Evolutionary conservation across 2,797 vertebrate genomes (phyloP).

Genomic region (Pteronotus mesoamericanus): DNA sequence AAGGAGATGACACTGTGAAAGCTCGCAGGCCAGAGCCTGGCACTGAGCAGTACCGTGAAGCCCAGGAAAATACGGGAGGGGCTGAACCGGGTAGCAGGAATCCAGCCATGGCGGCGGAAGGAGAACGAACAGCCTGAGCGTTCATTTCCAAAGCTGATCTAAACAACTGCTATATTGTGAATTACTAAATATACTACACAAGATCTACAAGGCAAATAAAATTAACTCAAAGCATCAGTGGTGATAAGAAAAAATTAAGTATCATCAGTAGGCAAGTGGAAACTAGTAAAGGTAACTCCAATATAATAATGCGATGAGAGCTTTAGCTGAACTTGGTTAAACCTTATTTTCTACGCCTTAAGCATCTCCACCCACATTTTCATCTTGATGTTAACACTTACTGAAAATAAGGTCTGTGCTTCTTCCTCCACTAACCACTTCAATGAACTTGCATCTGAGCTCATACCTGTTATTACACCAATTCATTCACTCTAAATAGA

Average conservation of each 20-base stretch:
- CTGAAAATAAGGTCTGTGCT: not conserved
- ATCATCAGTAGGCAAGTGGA: not conserved
- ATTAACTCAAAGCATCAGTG: not conserved
- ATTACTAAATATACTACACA: not conserved
- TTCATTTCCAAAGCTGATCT: not conserved
- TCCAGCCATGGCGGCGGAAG: not conserved
- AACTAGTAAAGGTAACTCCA: not conserved
- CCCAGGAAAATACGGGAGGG: not conserved
- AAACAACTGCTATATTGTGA: not conserved
- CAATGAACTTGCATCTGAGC: not conserved
- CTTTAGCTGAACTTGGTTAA: not conserved
- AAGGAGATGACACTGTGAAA: not conserved
- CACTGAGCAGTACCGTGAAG: not conserved
- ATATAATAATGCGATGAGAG: not conserved
- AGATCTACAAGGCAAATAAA: not conserved
- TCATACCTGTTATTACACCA: not conserved
- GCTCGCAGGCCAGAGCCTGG: not conserved
- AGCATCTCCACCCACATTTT: not conserved
- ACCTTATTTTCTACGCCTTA: not conserved
- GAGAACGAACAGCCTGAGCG: not conserved
- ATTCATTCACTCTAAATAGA: not conserved
- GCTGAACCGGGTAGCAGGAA: not conserved
- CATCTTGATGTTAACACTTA: not conserved
- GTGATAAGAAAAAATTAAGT: not conserved
- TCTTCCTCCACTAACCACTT: slow-evolving; percentile 17